Evolutionary conservation across 1,140 invertebrate genomes (phyloP).

Genomic region (Brachionus plicatilis): DNA sequence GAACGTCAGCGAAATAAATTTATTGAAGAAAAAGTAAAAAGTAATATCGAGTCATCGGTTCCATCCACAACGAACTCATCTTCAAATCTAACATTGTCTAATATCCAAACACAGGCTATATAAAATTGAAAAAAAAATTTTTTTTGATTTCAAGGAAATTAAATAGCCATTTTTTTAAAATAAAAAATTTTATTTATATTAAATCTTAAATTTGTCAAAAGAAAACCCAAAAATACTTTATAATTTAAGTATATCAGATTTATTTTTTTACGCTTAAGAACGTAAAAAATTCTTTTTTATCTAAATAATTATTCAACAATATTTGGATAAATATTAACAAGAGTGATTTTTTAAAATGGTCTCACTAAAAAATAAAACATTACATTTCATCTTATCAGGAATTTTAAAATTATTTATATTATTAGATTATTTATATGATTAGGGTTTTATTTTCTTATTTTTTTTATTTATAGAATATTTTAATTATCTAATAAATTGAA

Average conservation of each 20-base stretch:
- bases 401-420: no score
- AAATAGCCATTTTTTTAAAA: not conserved
- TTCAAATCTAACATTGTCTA: not conserved
- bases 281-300: not conserved
- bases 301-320: no score
- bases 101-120: slow-evolving; percentile 10
- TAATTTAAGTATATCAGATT: not conserved
- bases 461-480: no score
- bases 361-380: no score
- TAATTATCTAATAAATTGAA: no score
- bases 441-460: no score
- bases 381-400: no score
- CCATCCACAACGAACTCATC: not conserved
- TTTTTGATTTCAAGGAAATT: not conserved
- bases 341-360: no score
- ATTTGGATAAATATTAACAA: no score
- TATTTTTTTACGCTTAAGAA: not conserved
- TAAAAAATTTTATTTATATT: not conserved
- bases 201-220: not conserved
- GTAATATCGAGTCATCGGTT: not conserved
- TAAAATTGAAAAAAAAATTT: not conserved
- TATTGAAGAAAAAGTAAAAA: not conserved
- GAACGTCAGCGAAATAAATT: slow-evolving; percentile 16
- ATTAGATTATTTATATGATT: no score
- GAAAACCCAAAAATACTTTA: no score